phyloP scores from a whole-genome alignment of 2,888 invertebrate species.

The Pecten maximus region DNA sequence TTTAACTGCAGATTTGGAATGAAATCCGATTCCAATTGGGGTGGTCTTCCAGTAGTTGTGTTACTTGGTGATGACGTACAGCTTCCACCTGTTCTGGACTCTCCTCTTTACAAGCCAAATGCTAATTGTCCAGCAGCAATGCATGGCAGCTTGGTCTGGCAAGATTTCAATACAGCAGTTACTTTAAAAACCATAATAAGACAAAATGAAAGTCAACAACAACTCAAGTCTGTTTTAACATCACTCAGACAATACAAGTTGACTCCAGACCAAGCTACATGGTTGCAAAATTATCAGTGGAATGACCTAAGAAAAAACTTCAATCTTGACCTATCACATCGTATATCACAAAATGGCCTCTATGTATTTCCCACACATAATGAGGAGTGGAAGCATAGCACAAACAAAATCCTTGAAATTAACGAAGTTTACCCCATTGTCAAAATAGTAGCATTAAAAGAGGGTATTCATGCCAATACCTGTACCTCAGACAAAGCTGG shows the following conservation, averaged over 20 bases:
- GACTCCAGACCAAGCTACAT: constrained; percentile 49
- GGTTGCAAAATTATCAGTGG: constrained; percentile 59
- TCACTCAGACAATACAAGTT: constrained; percentile 51
- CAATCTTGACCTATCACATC: background rate
- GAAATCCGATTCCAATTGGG: constrained; percentile 47
- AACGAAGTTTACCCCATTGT: constrained; percentile 55
- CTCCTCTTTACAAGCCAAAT: constrained; percentile 54
- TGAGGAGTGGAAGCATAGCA: constrained; percentile 53
- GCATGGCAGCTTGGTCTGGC: constrained; percentile 54
- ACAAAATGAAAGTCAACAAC: constrained; percentile 47
- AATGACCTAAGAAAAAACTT: constrained; percentile 22
- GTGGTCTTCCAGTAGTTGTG: constrained; percentile 62
- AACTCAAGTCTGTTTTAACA: constrained; percentile 45
- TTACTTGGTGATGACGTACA: constrained; percentile 64
- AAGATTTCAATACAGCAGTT: constrained; percentile 51
- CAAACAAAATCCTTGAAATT: constrained; percentile 38
- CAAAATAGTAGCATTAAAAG: constrained; percentile 46
- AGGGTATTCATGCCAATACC: constrained; percentile 51
- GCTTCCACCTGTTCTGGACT: constrained; percentile 61
- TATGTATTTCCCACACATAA: constrained; percentile 58
- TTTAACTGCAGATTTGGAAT: constrained; percentile 51
- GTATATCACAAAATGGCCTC: constrained; percentile 41
- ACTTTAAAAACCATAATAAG: constrained; percentile 46
- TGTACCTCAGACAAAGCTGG: constrained; percentile 50
- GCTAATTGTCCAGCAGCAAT: constrained; percentile 49